A percentile compares a stretch with the other conserved stretches of the same genome.
Evolutionary conservation across 2,888 invertebrate genomes (phyloP).

Genomic region (Drosophila merina): DNA sequence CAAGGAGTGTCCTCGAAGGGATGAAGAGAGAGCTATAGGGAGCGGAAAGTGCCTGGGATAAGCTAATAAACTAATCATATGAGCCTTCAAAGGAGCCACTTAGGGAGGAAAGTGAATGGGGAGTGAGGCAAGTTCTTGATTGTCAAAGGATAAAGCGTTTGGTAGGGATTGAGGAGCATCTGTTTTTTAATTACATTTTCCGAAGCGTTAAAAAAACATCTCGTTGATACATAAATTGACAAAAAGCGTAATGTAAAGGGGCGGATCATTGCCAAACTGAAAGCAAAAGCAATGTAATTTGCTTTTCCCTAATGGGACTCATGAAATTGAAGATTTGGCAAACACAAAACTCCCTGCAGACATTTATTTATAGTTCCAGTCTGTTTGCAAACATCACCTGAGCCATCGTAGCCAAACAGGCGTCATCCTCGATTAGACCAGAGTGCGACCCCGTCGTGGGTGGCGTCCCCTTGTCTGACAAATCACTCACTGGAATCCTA

Average conservation of each 20-base stretch:
- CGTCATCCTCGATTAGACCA: conserved; percentile 32
- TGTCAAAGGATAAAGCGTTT: no score
- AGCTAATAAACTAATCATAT: conserved; percentile 49
- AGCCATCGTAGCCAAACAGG: conserved; percentile 4
- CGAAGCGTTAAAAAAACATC: no score
- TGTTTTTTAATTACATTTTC: no score
- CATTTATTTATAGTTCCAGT: background rate
- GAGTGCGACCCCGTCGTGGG: conserved; percentile 7
- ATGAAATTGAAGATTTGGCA: background rate
- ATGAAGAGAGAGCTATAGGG: background rate
- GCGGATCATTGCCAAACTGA: background rate
- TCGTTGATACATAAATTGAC: no score
- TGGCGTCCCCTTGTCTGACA: conserved; percentile 58
- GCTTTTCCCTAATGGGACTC: background rate
- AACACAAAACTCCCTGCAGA: background rate
- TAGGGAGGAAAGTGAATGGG: background rate
- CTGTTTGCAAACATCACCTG: conserved; percentile 22
- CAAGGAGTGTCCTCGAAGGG: background rate
- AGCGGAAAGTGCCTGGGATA: conserved; percentile 2
- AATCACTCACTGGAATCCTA: conserved; percentile 8
- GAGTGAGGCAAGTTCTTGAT: no score
- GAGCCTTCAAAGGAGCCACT: conserved; percentile 9
- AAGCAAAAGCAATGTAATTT: no score
- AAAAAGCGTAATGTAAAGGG: no score
- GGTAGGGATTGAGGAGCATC: no score